Base-by-base conservation (phyloP, 2,113 vertebrate species). In the Gymnobelideus leadbeateri region DNA sequence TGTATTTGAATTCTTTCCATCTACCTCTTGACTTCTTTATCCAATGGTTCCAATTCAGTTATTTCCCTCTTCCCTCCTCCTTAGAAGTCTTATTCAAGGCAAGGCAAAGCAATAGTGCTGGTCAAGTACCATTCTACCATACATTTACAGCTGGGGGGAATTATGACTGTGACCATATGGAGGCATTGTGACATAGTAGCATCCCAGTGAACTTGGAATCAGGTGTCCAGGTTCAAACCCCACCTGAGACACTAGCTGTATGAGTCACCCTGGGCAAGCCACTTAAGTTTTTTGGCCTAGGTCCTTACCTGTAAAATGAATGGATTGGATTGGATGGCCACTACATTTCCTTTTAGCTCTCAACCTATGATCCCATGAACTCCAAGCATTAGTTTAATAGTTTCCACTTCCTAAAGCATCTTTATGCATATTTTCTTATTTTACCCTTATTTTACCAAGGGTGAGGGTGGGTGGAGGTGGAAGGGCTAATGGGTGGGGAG, bases 361-460 rank as follows among this genome's bases (percentile, higher is more conserved):
- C 16, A 84, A 37, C 16, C 61, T 84, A 43, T 43, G 37, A 77
- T 77, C 37, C 68, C 8, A 84, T 84, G 68, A 84, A 84, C 68
- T 84, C 37, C 68, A 84, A 23, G 19, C 19, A 84, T 43, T 84
- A 77, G 37, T 77, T 77, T 77, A 84, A 84, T 84, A 52, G 50
- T 95, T 68, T 91, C 19, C 95, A 26, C 31, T 93, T 97, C 93
- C 92, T 8, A 2, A 96, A 90, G 55, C 53, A 90, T 31, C 91
- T 91, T 84, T 68, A 53, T 90, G 52, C 68, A 89, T 96, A 25
- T 95, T n/a, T 97, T 92, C 92, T 89, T 24, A 93, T 31, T 26
- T 4, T 3, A 3, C 0, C 0, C 26, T 2, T 19, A 89, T 91
- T 0, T 93, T 91, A 92, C 43, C 47, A 12, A 95, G 53, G 93